A percentile compares a stretch with the other conserved stretches of the same genome.
Conservation (phyloP, 2,888 invertebrate genomes). For the Amaurobius ferox region DNA sequence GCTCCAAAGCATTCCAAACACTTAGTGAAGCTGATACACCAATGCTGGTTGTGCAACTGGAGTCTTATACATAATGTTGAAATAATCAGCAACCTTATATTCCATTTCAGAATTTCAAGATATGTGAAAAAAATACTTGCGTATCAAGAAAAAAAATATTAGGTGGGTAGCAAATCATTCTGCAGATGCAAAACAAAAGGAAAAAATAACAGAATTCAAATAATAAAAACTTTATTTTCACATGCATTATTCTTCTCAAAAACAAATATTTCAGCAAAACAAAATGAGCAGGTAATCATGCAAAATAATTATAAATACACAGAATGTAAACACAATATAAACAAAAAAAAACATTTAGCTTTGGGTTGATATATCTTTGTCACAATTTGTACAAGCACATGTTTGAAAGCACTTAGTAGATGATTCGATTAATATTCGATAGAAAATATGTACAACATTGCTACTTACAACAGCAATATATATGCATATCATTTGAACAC, state of each 20-base stretch:
- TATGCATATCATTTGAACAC: neutral
- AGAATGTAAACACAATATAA: neutral
- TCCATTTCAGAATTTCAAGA: too few relatives aligned
- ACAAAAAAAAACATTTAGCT: neutral
- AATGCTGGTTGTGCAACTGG: too few relatives aligned
- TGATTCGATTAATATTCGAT: too few relatives aligned
- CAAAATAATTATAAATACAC: neutral
- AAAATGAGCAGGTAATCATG: conserved; percentile 3
- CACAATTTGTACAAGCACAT: neutral
- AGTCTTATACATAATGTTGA: too few relatives aligned
- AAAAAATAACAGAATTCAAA: neutral
- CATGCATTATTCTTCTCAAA: neutral
- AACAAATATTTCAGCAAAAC: neutral
- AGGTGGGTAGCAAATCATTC: too few relatives aligned
- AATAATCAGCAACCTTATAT: too few relatives aligned
- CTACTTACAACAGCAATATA: neutral
- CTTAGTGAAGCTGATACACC: too few relatives aligned
- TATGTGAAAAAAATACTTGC: too few relatives aligned
- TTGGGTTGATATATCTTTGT: neutral
- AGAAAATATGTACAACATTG: neutral
- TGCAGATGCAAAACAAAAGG: neutral
- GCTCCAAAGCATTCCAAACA: too few relatives aligned
- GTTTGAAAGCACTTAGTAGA: neutral
- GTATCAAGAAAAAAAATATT: too few relatives aligned
- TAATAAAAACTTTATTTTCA: neutral